These are phyloP conservation scores for Tachysurus vachellii DNA, from an alignment of 2,113 vertebrate genomes.

Conservation along the genomic window DNA sequence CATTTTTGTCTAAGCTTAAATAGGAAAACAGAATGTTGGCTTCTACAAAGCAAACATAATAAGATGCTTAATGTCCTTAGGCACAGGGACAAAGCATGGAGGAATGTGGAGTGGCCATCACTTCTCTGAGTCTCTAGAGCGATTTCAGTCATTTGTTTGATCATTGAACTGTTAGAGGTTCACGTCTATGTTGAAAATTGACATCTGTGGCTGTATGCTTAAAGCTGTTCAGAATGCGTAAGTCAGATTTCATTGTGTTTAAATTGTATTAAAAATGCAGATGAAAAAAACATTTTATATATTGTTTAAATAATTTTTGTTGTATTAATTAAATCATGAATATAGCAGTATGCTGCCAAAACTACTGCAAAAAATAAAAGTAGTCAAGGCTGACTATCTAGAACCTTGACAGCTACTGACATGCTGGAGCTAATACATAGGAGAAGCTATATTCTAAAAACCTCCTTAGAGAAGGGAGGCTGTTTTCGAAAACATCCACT, in stretches of 20 bases:
- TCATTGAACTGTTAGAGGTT: not conserved
- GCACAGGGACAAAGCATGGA: not conserved
- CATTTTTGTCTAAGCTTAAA: too few relatives aligned
- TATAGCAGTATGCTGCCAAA: not conserved
- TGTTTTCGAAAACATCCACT: not conserved
- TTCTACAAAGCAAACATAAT: too few relatives aligned
- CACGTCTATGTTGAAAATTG: not conserved
- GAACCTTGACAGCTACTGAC: not conserved
- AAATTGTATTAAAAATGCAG: too few relatives aligned
- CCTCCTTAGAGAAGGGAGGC: too few relatives aligned
- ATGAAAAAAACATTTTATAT: too few relatives aligned
- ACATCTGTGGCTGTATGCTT: not conserved
- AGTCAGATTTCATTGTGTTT: too few relatives aligned
- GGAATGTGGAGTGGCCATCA: not conserved
- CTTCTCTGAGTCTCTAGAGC: conserved; percentile 18
- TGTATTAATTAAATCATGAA: too few relatives aligned
- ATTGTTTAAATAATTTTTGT: too few relatives aligned
- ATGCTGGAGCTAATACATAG: not conserved
- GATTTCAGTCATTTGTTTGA: conserved; percentile 32
- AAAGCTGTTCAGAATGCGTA: too few relatives aligned
- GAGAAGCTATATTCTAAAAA: not conserved
- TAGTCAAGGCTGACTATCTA: not conserved
- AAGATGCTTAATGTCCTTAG: not conserved
- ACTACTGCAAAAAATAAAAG: not conserved
- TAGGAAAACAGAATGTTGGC: too few relatives aligned